Base-by-base conservation (phyloP, 2,888 invertebrate species). In the Volucella inflata region DNA sequence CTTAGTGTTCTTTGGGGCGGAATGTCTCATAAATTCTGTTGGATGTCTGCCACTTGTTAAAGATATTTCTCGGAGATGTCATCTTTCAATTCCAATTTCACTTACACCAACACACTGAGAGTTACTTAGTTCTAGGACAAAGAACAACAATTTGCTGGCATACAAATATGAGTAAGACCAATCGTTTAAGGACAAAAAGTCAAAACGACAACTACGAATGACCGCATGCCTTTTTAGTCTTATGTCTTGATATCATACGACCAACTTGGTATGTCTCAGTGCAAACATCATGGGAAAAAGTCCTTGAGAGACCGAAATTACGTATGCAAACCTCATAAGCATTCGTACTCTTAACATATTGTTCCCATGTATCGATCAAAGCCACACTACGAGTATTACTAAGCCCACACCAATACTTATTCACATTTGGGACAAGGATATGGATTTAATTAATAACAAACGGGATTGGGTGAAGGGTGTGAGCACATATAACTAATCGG, bases 11-110 rank as follows among this genome's bases (percentile, higher is more conserved):
- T 53, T 8, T 53, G n/a, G 51, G 16, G 48, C 38, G 40, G 40
- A 55, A 30, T 30, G 9, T 38, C 21, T 51, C 55, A 17, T 57
- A 38, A 64, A 62, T 62, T 74, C 6, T 65, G 30, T 44, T 65
- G 75, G 75, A 42, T 42, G 50, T 42, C 42, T 75, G 75, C 50
- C 75, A 75, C 67, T 75, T 75, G 53, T 64, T 53, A 17, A 17
- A 40, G n/a, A 16, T 16, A 8, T n/a, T 11, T 38, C 38, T n/a
- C n/a, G 57, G 46, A 30, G 16, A 48, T 17, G 9, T 48, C 57
- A 40, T 60, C 42, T 12, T 46, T 36, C 60, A 40, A 40, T 55
- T 55, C 36, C 51, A 11, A 17, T 11, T 44, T 44, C 60, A 40
- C 50, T 55, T 55, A 46, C 60, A 11, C 51, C 42, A 11, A 4